Evolutionary conservation across 2,113 vertebrate species (phyloP), one percentile per base, ranked within the genome.

Genomic region (Coturnix japonica): DNA sequence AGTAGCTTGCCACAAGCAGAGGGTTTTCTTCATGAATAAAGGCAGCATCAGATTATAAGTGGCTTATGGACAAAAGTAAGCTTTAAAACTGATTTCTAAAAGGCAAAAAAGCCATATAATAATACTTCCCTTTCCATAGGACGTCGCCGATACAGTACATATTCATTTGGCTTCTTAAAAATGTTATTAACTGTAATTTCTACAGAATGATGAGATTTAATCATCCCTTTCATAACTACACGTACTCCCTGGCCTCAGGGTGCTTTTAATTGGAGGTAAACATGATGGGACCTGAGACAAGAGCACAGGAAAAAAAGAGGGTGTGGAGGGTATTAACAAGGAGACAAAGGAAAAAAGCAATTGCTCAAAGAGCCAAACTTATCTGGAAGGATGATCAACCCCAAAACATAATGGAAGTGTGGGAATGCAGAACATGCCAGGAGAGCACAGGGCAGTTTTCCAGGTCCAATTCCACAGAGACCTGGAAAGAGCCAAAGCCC

Each of bases 211-310:
- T 66, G 28, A 47, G 61, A 93, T 77, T 61, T 89, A 91, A 64
- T 94, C 23, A 66, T 73, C 47, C 57, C 54, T 92, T 81, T 89
- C 56, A 67, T 82, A 89, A 86, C 76, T 41, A 41, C 69, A 47
- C 8, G 23, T 31, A 69, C 72, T 83, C 81, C 87, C 73, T 23
- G 26, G 54, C 73, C 59, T 41, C 6, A 9, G 60, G 81, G 59
- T 8, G 19, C 76, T 90, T 92, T 41, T 44, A 73, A 0, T 18
- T n/a, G 53, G 54, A 83, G 49, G 65, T 69, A 59, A 69, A 33
- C 77, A 70, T 83, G 74, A 89, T 26, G 7, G 0, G 69, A 80
- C 81, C 73, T 71, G 80, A 88, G 63, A 91, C 43, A 81, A 74
- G 23, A 64, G 43, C 0, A 3, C 43, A 83, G 59, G 25, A 75